Evolutionary conservation across 2,888 invertebrate species (phyloP).

Genomic region (Drosophila parthenogenetica): DNA sequence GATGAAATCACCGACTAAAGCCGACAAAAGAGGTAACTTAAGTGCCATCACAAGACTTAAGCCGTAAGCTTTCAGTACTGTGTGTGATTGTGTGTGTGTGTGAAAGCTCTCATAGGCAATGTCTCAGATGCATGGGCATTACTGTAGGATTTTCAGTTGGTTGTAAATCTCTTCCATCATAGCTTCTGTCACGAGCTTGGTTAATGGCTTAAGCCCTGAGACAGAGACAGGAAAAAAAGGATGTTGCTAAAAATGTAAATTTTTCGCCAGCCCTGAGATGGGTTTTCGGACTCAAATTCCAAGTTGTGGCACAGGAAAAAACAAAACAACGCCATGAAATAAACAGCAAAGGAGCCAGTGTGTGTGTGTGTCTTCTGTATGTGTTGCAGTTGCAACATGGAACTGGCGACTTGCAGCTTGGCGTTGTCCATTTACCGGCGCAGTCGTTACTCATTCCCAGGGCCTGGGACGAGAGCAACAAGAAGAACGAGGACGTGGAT

Average conservation of each 20-base stretch:
- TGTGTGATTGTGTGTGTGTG: not conserved
- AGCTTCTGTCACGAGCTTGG: constrained; percentile 53
- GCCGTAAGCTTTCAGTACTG: not conserved
- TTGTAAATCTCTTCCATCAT: constrained; percentile 52
- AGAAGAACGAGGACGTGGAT: constrained; percentile 2
- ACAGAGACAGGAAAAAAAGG: constrained; percentile 33
- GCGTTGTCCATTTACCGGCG: constrained; percentile 69
- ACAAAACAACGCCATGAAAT: constrained; percentile 18
- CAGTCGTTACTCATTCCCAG: constrained; percentile 78
- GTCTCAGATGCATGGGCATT: not conserved
- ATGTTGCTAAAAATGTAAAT: constrained; percentile 69
- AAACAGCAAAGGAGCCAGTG: constrained; percentile 9
- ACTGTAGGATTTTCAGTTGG: constrained; percentile 27
- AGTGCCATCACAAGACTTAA: constrained; percentile 1
- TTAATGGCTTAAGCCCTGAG: constrained; percentile 64
- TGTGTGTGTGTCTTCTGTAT: constrained; percentile 7
- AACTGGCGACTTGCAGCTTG: constrained; percentile 26
- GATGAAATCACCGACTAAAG: not conserved
- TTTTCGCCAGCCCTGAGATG: constrained; percentile 48
- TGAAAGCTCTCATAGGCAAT: constrained; percentile 4
- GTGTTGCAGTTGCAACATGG: constrained; percentile 25
- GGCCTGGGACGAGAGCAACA: constrained; percentile 51
- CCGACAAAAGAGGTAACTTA: constrained; percentile 8
- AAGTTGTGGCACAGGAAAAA: constrained; percentile 27
- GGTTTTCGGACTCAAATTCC: constrained; percentile 41